Evolutionary conservation across 2,113 vertebrate genomes (phyloP), one percentile per base, ranked within the genome.

Genomic region (Callionymus lyra): DNA sequence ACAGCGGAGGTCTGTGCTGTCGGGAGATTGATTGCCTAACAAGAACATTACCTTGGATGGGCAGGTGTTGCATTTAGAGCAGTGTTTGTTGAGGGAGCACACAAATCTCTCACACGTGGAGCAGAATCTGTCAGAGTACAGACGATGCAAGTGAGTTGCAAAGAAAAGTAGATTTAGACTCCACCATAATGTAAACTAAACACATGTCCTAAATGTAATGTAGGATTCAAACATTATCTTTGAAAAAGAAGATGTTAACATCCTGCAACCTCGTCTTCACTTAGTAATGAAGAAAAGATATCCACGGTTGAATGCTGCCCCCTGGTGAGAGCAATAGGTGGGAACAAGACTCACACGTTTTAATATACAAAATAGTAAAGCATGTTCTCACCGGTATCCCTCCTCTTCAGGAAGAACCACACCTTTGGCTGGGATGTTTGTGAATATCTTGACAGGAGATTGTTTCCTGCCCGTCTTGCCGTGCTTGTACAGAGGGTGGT

Each of bases 391-490:
- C 95, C 92, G 91, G 75, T 98, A 97, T 9, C 95, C 93, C 65
- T 98, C 94, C 33, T 90, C 86, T 2, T 60, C 40, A 15, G 95
- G 95, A 61, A 99, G 89, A 27, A 86, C 65, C 14, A 98, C 64
- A 31, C 58, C 68, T 47, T 44, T 69, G 9, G 91, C 82, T 6
- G 79, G 44, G 40, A 98, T 74, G 51, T 97, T 94, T 0, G 91
- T 97, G 81, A 99, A 99, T 55, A 99, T 82, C 35, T 93, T 85
- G 36, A 98, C 95, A 9, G 95, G 95, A 41, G 95, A 94, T 53
- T 93, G 92, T 38, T 85, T 95, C 12, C 93, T 85, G 43, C 93
- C 93, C 0, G 78, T 90, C 70, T 91, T 92, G 19, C 93, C 93
- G 2, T 93, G 88, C 68, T 98, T 99, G 63, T 94, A 98, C 41